phyloP scores from a whole-genome alignment of 1,140 invertebrate genomes.

The Callitettix versicolor region DNA sequence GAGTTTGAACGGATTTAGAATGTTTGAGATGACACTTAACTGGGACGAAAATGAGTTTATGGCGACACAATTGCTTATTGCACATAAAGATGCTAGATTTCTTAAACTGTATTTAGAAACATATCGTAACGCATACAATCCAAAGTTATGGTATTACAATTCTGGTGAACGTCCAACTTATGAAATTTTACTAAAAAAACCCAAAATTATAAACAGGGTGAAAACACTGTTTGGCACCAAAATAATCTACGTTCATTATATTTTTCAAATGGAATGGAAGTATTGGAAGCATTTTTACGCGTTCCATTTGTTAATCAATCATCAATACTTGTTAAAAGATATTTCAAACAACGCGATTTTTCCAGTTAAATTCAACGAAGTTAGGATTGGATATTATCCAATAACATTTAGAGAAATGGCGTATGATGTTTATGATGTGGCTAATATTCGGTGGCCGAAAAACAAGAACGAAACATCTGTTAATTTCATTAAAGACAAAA shows the following conservation, averaged over 20 bases:
- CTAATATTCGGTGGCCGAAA: background rate
- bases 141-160: conserved; percentile 30
- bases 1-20: conserved; percentile 20
- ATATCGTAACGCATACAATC: conserved; percentile 25
- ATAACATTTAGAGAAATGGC: conserved; percentile 18
- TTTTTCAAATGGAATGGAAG: background rate
- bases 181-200: conserved; percentile 22
- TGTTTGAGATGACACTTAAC: conserved; percentile 34
- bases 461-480: background rate
- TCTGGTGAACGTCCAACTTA: conserved; percentile 26
- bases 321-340: conserved; percentile 14
- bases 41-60: conserved; percentile 25
- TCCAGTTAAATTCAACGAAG: conserved; percentile 10
- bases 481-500: no score
- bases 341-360: conserved; percentile 4
- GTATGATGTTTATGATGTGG: conserved; percentile 6
- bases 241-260: background rate
- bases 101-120: conserved; percentile 24
- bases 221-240: background rate
- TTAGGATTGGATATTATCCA: conserved; percentile 13
- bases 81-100: conserved; percentile 20
- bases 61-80: conserved; percentile 28
- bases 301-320: conserved; percentile 14
- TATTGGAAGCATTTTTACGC: conserved; percentile 10
- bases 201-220: conserved; percentile 4